Evolutionary conservation across 2,888 invertebrate genomes (phyloP).

Genomic region (Phymatocera aterrima): DNA sequence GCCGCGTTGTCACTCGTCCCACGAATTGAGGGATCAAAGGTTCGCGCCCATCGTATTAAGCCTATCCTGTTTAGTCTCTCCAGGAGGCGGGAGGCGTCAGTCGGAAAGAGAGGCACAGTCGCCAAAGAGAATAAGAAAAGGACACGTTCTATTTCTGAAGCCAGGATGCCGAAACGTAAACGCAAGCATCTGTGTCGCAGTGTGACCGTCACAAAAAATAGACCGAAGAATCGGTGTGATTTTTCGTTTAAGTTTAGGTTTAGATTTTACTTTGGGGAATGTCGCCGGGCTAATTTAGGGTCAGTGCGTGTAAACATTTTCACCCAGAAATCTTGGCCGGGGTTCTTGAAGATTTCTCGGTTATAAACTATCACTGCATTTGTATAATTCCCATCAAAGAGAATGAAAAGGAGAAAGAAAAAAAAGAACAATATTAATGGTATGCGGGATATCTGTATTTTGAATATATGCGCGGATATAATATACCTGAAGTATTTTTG

Average conservation of each 20-base stretch:
- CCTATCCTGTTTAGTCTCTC: constrained; percentile 49
- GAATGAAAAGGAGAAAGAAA: neutral
- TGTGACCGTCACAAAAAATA: constrained; percentile 46
- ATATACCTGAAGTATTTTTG: too few relatives aligned
- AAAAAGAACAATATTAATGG: neutral
- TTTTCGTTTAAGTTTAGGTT: constrained; percentile 47
- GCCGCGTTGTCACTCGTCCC: constrained; percentile 18
- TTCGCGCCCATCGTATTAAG: constrained; percentile 46
- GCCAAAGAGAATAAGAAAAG: constrained; percentile 39
- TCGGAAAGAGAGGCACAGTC: constrained; percentile 19
- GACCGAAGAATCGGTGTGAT: constrained; percentile 50
- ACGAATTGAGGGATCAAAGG: constrained; percentile 44
- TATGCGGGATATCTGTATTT: neutral
- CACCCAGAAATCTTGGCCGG: neutral
- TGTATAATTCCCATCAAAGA: neutral
- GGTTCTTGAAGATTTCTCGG: neutral
- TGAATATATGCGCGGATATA: neutral
- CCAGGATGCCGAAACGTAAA: constrained; percentile 57
- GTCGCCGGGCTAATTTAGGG: constrained; percentile 35
- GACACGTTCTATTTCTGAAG: constrained; percentile 54
- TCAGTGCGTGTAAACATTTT: constrained; percentile 33
- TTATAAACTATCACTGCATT: neutral
- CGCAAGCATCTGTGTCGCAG: constrained; percentile 51
- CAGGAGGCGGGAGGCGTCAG: constrained; percentile 44
- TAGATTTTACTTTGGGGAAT: constrained; percentile 11